Percentiles rank a stretch among this genome's conserved stretches.
These are phyloP conservation scores for Lasioglossum albipes DNA, from an alignment of 1,140 invertebrate genomes.

Conservation along the genomic window DNA sequence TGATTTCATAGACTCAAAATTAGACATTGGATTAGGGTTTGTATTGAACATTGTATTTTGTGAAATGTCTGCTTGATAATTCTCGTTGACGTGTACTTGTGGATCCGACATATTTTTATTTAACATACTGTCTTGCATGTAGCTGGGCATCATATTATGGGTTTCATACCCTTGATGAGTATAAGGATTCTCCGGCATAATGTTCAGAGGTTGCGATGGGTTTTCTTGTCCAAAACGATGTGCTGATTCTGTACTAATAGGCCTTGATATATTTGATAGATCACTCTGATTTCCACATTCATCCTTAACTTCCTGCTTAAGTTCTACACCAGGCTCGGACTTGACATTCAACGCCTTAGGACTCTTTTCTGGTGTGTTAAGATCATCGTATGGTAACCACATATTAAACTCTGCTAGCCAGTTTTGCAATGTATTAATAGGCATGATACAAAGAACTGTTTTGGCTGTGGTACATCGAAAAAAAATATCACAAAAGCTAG, in stretches of 20 bases:
- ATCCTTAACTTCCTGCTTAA: constrained; percentile 74
- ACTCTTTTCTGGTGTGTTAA: constrained; percentile 60
- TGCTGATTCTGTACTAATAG: constrained; percentile 66
- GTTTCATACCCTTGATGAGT: constrained; percentile 66
- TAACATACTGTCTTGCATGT: constrained; percentile 63
- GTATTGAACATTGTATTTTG: constrained; percentile 63
- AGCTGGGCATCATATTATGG: constrained; percentile 62
- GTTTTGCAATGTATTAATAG: constrained; percentile 99
- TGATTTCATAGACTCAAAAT: constrained; percentile 64
- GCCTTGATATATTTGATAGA: constrained; percentile 64
- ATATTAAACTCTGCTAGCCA: constrained; percentile 99
- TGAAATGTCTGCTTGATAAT: constrained; percentile 61
- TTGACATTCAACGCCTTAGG: constrained; percentile 57
- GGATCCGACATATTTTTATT: constrained; percentile 61
- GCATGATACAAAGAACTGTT: constrained; percentile 97
- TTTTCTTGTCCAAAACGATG: constrained; percentile 64
- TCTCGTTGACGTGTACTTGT: constrained; percentile 56
- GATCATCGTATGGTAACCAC: constrained; percentile 89
- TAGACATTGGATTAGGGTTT: constrained; percentile 48
- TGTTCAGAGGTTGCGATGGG: constrained; percentile 57
- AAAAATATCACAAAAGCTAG: constrained; percentile 98
- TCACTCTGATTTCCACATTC: constrained; percentile 71
- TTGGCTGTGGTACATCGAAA: constrained; percentile 93
- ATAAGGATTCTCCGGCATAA: constrained; percentile 64
- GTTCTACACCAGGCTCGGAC: constrained; percentile 55